These are phyloP conservation scores for Zeuzera pyrina DNA, from an alignment of 2,888 invertebrate species.

Conservation along the genomic window DNA sequence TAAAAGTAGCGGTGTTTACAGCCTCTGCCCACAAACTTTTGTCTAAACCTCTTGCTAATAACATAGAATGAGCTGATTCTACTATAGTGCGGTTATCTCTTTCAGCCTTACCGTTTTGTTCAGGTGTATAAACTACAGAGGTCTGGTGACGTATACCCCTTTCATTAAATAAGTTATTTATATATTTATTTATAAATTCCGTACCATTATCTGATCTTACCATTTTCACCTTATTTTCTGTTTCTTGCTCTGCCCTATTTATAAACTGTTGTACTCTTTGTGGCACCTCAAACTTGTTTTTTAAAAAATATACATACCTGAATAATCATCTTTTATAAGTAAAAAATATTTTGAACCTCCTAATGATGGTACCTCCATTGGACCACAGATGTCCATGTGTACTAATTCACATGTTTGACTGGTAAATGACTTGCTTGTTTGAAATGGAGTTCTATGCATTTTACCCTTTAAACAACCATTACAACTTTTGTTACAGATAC, in stretches of 20 bases:
- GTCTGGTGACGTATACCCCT: slow-evolving; percentile 4
- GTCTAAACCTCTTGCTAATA: background rate
- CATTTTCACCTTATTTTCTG: background rate
- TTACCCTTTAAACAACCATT: background rate
- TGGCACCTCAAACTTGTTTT: background rate
- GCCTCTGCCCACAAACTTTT: slow-evolving; percentile 7
- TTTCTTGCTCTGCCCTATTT: background rate
- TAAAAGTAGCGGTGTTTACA: slow-evolving; percentile 2
- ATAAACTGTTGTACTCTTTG: background rate
- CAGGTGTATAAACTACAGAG: slow-evolving; percentile 7
- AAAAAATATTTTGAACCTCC: background rate
- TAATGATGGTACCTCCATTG: background rate
- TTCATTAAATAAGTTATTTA: background rate
- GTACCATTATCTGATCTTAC: background rate
- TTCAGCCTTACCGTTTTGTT: slow-evolving; percentile 10
- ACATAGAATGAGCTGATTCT: slow-evolving; percentile 8
- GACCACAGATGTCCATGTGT: slow-evolving; percentile 1
- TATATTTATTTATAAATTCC: background rate
- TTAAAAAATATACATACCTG: background rate
- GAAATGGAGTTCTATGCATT: background rate
- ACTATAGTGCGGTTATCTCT: slow-evolving; percentile 8
- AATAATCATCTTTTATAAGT: slow-evolving; percentile 1
- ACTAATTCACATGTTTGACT: background rate
- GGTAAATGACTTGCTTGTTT: background rate
- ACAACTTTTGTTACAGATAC: background rate